A percentile compares a stretch with the other conserved stretches of the same genome.
Evolutionary conservation across 1,140 invertebrate genomes (phyloP).

Genomic region (Stenopsyche tienmushanensis): DNA sequence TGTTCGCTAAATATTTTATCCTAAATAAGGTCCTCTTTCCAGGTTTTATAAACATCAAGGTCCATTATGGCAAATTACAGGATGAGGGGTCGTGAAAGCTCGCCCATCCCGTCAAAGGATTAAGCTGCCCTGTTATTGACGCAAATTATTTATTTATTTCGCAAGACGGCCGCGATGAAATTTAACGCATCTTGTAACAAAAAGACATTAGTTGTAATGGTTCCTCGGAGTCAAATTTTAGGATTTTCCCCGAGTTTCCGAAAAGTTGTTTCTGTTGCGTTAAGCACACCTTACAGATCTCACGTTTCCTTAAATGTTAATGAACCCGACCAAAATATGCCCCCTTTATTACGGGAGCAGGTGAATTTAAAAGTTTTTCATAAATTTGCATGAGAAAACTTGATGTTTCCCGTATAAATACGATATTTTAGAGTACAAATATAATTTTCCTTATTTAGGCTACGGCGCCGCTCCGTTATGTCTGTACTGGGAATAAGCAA

Average conservation of each 20-base stretch:
- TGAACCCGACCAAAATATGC: not conserved
- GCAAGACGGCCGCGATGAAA: not conserved
- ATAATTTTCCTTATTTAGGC: too few relatives aligned
- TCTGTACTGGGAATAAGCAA: too few relatives aligned
- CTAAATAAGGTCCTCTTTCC: too few relatives aligned
- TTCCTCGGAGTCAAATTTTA: constrained; percentile 12
- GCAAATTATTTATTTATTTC: not conserved
- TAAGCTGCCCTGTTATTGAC: not conserved
- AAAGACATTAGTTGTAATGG: constrained; percentile 20
- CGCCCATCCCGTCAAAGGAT: too few relatives aligned
- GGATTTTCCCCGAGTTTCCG: constrained; percentile 17
- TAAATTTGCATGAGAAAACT: constrained; percentile 13
- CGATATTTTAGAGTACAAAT: too few relatives aligned
- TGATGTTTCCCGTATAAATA: not conserved
- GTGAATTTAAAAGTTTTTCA: constrained; percentile 8
- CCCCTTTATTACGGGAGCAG: constrained; percentile 11
- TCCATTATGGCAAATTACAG: too few relatives aligned
- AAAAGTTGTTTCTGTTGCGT: not conserved
- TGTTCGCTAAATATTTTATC: too few relatives aligned
- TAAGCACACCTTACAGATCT: too few relatives aligned
- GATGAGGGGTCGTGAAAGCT: too few relatives aligned
- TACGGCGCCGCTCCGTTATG: too few relatives aligned
- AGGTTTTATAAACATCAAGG: too few relatives aligned
- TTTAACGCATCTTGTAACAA: constrained; percentile 2
- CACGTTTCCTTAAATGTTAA: constrained; percentile 13